Conservation (phyloP, 2,113 vertebrate species). For the Chauna torquata region DNA sequence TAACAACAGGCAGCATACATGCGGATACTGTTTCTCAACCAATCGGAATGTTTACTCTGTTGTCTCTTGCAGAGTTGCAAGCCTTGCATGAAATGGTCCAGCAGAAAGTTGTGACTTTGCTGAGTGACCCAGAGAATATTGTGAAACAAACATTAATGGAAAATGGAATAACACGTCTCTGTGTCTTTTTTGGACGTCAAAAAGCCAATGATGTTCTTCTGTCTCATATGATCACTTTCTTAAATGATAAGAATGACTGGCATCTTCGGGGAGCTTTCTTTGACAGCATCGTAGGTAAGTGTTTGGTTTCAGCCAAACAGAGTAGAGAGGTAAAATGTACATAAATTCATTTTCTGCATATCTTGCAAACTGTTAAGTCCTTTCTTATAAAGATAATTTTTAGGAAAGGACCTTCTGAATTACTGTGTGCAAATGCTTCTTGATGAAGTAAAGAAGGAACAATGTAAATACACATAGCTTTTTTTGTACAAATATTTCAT, state of each 20-base stretch:
- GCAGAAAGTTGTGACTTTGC: constrained; percentile 97
- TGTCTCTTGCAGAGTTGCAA: constrained; percentile 85
- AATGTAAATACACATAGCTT: background rate
- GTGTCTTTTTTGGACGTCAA: constrained; percentile 97
- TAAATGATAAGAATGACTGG: constrained; percentile 99
- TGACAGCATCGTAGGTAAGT: constrained; percentile 97
- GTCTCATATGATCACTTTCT: constrained; percentile 98
- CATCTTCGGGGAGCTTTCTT: constrained; percentile 98
- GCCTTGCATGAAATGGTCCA: constrained; percentile 99
- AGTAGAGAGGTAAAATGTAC: background rate
- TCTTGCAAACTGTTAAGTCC: background rate
- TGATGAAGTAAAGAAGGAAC: background rate
- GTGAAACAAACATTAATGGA: constrained; percentile 98
- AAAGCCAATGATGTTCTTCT: constrained; percentile 97
- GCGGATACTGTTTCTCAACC: fast-evolving
- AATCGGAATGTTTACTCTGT: background rate
- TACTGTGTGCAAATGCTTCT: background rate
- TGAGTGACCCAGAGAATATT: constrained; percentile 97
- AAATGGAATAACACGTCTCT: constrained; percentile 96
- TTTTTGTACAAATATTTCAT: background rate
- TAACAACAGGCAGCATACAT: background rate
- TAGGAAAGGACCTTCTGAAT: background rate
- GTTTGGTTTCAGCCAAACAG: background rate
- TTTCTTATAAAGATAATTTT: background rate
- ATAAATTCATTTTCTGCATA: background rate